Conservation (phyloP, 2,797 vertebrate genomes). For the Clarias fuscus region DNA sequence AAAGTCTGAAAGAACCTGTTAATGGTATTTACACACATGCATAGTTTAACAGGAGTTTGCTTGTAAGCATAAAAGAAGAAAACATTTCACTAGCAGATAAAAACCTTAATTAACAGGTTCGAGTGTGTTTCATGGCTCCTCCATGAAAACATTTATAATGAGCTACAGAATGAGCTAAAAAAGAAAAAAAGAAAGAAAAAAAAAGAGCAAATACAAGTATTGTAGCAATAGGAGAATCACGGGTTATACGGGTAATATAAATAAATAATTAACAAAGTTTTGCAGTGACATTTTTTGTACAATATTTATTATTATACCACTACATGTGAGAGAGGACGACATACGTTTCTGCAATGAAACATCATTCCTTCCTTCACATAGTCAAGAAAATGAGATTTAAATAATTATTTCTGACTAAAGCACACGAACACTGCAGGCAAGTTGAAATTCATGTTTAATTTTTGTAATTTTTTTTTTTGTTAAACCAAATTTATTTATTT, state of each 20-base stretch:
- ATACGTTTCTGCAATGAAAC: too few species aligned
- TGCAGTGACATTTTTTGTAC: background rate
- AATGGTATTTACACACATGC: background rate
- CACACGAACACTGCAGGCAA: background rate
- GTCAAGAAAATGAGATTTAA: background rate
- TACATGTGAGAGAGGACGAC: too few species aligned
- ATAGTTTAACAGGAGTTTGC: background rate
- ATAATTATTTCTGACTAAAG: background rate
- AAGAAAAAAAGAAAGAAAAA: too few species aligned
- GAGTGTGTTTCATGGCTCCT: background rate
- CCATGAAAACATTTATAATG: background rate
- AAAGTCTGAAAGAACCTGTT: background rate
- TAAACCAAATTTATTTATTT: background rate
- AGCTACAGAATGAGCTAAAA: background rate
- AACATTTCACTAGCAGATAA: constrained; percentile 1
- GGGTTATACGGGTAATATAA: background rate
- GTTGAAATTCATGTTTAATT: background rate
- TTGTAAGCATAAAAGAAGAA: background rate
- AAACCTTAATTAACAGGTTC: background rate
- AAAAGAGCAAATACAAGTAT: background rate
- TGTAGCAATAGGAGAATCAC: background rate
- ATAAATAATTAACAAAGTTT: background rate
- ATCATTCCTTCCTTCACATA: background rate
- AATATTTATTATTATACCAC: background rate
- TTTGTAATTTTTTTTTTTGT: background rate